Percentiles rank a stretch among this genome's conserved stretches.
Conservation (phyloP, 2,113 vertebrate species). For the Struthio camelus region DNA sequence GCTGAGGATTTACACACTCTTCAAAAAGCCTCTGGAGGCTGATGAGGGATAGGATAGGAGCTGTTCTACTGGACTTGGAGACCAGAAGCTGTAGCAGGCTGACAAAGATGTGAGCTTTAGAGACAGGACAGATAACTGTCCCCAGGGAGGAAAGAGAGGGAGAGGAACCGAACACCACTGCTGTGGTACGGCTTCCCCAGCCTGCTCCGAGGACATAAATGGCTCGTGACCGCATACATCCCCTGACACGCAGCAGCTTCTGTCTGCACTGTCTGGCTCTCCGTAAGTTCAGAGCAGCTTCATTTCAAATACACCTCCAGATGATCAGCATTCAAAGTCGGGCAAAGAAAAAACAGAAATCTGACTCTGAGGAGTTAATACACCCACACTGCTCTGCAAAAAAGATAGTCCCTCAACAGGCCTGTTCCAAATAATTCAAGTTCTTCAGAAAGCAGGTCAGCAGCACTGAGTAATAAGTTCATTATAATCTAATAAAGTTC, state of each 20-base stretch:
- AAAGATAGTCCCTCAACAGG: conserved; percentile 34
- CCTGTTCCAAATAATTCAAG: conserved; percentile 65
- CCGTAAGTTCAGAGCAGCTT: neutral
- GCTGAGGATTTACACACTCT: too few relatives aligned
- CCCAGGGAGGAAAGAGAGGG: neutral
- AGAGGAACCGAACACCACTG: neutral
- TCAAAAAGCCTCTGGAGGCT: too few relatives aligned
- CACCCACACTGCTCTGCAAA: neutral
- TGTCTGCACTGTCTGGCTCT: neutral
- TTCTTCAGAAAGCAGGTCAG: conserved; percentile 61
- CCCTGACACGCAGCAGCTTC: neutral
- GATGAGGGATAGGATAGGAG: too few relatives aligned
- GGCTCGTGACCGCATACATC: neutral
- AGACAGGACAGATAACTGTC: too few relatives aligned
- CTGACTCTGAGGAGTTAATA: conserved; percentile 34
- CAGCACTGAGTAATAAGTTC: conserved; percentile 67
- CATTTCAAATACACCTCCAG: neutral
- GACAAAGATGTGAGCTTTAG: too few relatives aligned
- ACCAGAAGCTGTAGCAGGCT: too few relatives aligned
- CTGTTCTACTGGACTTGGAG: too few relatives aligned
- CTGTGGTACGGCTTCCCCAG: neutral
- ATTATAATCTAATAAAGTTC: conserved; percentile 74
- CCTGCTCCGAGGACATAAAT: accelerated
- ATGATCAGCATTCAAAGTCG: neutral
- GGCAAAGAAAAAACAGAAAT: neutral